Base-by-base conservation (phyloP, 2,113 vertebrate genomes). In the Saiga tatarica region DNA sequence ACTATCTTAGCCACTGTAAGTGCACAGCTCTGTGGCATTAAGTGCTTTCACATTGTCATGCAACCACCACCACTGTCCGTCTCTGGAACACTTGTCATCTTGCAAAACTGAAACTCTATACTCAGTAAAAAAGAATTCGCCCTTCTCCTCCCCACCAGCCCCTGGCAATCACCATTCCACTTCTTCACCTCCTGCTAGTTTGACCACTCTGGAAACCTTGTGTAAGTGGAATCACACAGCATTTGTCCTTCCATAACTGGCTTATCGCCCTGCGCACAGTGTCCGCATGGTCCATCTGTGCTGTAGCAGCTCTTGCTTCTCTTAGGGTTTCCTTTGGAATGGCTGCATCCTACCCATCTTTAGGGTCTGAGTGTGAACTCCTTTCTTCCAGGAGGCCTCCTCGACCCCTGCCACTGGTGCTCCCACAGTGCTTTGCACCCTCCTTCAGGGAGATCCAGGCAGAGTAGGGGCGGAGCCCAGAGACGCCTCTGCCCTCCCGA, bases 321-420 rank as follows among this genome's bases (percentile, higher is more conserved):
- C 30, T 33, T 47, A 10, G 59, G 11, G 30, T 25, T 76, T 25
- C 57, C 57, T 96, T 59, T 36, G 36, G 10, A 28, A 15, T 17
- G 57, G 30, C 50, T 23, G 9, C 0, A 4, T 52, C n/a, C 55
- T 50, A 23, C 3, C 36, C 26, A 14, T 28, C 30, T 78, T 21
- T 53, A 12, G 16, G 47, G 39, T n/a, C 42, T 76, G 60, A 42
- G 36, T 21, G 57, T 1, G 23, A 28, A 25, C 21, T n/a, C 36
- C 30, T 45, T 76, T 85, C 52, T 25, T 95, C 79, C 64, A 25
- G 79, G 74, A 53, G 45, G 14, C 13, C 30, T 23, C 9, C 25
- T 30, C 3, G 5, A 17, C 17, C 19, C 4, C 14, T 1, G 10
- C 1, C 0, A 13, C 16, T 8, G 3, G 25, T 2, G 17, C 14